Evolutionary conservation across 2,888 invertebrate species (phyloP).

Genomic region (Baccha elongata): DNA sequence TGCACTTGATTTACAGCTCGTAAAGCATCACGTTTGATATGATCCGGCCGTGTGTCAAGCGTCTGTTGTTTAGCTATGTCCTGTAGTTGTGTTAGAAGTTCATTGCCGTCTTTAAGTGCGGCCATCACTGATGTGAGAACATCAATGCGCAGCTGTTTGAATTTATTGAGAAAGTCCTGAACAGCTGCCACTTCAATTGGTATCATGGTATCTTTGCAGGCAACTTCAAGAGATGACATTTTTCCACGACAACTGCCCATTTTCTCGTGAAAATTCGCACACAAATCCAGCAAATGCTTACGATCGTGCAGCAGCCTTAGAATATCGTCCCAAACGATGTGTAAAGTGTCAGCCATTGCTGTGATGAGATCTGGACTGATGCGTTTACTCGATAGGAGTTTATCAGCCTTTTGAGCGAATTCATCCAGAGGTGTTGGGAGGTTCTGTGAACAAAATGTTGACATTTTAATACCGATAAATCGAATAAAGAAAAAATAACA

Average conservation of each 20-base stretch:
- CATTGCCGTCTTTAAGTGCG: constrained; percentile 91
- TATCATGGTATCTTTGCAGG: constrained; percentile 86
- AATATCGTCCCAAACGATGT: constrained; percentile 91
- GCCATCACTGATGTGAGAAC: constrained; percentile 90
- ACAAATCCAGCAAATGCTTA: constrained; percentile 89
- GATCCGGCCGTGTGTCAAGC: constrained; percentile 88
- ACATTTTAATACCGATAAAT: not conserved
- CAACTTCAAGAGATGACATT: constrained; percentile 87
- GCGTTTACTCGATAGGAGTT: constrained; percentile 89
- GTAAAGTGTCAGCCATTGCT: constrained; percentile 93
- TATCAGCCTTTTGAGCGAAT: constrained; percentile 93
- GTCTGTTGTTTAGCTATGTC: constrained; percentile 89
- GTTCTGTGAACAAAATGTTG: constrained; percentile 84
- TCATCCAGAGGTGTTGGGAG: constrained; percentile 95
- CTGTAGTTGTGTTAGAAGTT: constrained; percentile 88
- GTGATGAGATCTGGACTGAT: constrained; percentile 91
- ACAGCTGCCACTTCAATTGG: constrained; percentile 89
- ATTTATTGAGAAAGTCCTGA: constrained; percentile 86
- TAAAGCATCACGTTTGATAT: constrained; percentile 84
- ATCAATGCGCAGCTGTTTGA: constrained; percentile 88
- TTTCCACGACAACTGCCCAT: constrained; percentile 87
- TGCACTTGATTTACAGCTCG: constrained; percentile 86
- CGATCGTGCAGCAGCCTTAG: constrained; percentile 90
- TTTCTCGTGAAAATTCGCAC: constrained; percentile 90
- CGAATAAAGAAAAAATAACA: not conserved